Conservation (phyloP, 2,888 invertebrate species). For the Limnephilus rhombicus region DNA sequence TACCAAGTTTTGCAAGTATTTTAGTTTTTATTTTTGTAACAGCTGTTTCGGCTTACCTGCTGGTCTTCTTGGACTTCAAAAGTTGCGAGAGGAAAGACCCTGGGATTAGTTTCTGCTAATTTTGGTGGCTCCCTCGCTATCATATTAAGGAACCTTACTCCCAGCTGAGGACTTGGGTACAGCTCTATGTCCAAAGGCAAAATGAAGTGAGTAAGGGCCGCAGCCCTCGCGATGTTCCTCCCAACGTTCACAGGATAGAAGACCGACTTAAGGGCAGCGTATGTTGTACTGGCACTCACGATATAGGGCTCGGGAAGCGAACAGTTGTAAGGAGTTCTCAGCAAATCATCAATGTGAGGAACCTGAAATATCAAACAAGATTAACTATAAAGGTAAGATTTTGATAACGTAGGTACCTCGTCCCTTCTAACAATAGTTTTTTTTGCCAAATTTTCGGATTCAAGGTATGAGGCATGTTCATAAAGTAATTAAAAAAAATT, state of each 20-base stretch:
- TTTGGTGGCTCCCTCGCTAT: conserved; percentile 80
- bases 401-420: no score
- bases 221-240: conserved; percentile 87
- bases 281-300: conserved; percentile 78
- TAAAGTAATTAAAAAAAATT: no score
- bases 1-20: no score
- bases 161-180: conserved; percentile 85
- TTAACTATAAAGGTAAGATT: no score
- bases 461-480: no score
- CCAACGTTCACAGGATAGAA: conserved; percentile 89
- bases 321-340: conserved; percentile 79
- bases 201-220: conserved; percentile 84
- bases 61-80: conserved; percentile 83
- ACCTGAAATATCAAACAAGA: background rate
- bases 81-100: conserved; percentile 87
- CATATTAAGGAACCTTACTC: conserved; percentile 85
- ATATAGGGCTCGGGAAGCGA: conserved; percentile 79
- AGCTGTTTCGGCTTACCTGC: no score
- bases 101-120: conserved; percentile 73
- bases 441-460: no score
- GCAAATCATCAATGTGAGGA: background rate
- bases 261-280: conserved; percentile 85
- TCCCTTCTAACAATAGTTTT: no score
- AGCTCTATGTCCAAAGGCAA: conserved; percentile 87
- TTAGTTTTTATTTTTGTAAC: no score